Evolutionary conservation across 2,797 vertebrate species (phyloP).

Genomic region (Zenarchopterus dispar): DNA sequence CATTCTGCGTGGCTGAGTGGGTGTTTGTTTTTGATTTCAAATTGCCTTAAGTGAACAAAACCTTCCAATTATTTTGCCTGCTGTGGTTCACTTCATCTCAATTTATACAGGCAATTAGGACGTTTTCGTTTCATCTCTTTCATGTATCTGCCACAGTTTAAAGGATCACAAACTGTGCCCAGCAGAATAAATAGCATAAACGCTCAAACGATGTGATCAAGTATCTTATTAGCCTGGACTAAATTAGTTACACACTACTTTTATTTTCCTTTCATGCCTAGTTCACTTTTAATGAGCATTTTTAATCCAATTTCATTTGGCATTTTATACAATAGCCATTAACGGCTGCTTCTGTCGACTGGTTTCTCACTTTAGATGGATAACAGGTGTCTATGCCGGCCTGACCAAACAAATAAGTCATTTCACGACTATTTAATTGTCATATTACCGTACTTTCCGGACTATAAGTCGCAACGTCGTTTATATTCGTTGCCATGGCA

Average conservation of each 20-base stretch:
- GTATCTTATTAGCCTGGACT: conserved; percentile 74
- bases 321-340: conserved; percentile 51
- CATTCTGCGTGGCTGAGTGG: neutral
- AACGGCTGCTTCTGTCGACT: conserved; percentile 18
- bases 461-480: too few species aligned
- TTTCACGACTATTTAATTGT: neutral
- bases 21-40: conserved; percentile 37
- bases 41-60: conserved; percentile 51
- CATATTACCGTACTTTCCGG: too few species aligned
- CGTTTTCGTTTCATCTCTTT: conserved; percentile 67
- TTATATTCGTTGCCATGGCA: too few species aligned
- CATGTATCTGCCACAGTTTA: conserved; percentile 63
- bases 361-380: conserved; percentile 11
- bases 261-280: conserved; percentile 54
- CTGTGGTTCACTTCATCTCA: conserved; percentile 70
- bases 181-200: conserved; percentile 77
- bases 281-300: conserved; percentile 77
- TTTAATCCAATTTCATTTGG: conserved; percentile 62
- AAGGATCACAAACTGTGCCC: conserved; percentile 61
- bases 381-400: neutral
- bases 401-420: neutral
- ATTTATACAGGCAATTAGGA: conserved; percentile 79
- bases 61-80: conserved; percentile 44
- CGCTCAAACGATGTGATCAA: conserved; percentile 77
- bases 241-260: conserved; percentile 73